Conservation (phyloP, 1,140 invertebrate species). For the Aphis craccivora region DNA sequence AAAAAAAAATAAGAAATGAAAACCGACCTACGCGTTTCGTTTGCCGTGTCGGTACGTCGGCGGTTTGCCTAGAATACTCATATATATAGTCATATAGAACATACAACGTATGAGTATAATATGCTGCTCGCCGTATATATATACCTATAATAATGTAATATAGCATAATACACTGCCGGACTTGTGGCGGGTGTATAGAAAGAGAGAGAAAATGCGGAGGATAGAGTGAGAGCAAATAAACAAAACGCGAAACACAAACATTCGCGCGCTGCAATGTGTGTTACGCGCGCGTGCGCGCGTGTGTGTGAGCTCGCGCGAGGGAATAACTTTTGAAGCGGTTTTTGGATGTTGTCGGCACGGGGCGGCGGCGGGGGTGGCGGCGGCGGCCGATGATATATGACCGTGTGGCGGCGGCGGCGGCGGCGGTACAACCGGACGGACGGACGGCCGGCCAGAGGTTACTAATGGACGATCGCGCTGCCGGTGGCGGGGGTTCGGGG, state of each 20-base stretch:
- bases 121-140: background rate
- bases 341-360: background rate
- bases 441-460: conserved; percentile 57
- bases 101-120: too few relatives aligned
- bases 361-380: background rate
- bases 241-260: conserved; percentile 58
- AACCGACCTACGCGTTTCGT: too few relatives aligned
- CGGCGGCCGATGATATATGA: conserved; percentile 48
- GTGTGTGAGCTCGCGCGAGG: background rate
- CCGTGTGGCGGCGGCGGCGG: background rate
- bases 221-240: conserved; percentile 46
- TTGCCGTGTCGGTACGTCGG: too few relatives aligned
- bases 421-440: conserved; percentile 52
- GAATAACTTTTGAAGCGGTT: conserved; percentile 57
- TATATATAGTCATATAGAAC: too few relatives aligned
- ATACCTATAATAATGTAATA: background rate
- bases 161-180: background rate
- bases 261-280: background rate
- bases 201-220: background rate
- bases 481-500: conserved; percentile 24
- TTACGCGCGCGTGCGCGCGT: background rate
- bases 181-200: background rate
- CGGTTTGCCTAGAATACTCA: too few relatives aligned
- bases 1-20: too few relatives aligned
- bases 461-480: conserved; percentile 47